Base-by-base conservation (phyloP, 1,140 invertebrate species). In the Camponotus pennsylvanicus region DNA sequence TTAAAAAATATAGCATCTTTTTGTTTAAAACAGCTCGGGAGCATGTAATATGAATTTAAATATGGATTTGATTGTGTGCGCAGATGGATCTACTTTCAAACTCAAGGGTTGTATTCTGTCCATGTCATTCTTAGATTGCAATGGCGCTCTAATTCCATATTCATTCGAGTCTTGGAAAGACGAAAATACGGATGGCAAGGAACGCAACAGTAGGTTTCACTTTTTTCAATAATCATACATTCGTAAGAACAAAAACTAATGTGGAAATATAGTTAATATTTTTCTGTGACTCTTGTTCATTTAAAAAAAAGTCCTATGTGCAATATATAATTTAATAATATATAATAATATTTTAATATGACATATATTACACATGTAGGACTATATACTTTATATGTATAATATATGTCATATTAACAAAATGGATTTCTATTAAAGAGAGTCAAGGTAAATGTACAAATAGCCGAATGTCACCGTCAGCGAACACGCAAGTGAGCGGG, bases 81-180 rank as follows among this genome's bases (percentile, higher is more conserved):
- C 93, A 98, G 99, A 98, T 94, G 97, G 97, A 90, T 98, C 98
- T 90, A 97, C 99, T 93, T 99, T 99, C 96, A 97, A 98, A 95
- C 95, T 99, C 94, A 99, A 99, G 96, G 98, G 98, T 89, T 97
- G 97, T 93, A 98, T 99, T 93, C 95, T 99, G 90, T 97, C 97
- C 77, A 98, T 99, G 97, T 98, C 98, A 71, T 99, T 99, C 96
- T 96, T 99, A 93, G 99, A 99, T 95, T 98, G 98, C 94, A 98
- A 97, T 94, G 98, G 98, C 93, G 97, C 97, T 92, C 96, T 98
- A 85, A 97, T 98, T 92, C 97, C 97, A 82, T 97, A 97, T 93
- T 97, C 97, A 49, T 98, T 96, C 94, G 98, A 98, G 95, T 96
- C 97, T 90, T 99, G 98, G 98, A 97, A 96, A 95, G 98, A 98